These are phyloP conservation scores for Emydocephalus ijimae DNA, from an alignment of 2,113 vertebrate species.

Conservation along the genomic window DNA sequence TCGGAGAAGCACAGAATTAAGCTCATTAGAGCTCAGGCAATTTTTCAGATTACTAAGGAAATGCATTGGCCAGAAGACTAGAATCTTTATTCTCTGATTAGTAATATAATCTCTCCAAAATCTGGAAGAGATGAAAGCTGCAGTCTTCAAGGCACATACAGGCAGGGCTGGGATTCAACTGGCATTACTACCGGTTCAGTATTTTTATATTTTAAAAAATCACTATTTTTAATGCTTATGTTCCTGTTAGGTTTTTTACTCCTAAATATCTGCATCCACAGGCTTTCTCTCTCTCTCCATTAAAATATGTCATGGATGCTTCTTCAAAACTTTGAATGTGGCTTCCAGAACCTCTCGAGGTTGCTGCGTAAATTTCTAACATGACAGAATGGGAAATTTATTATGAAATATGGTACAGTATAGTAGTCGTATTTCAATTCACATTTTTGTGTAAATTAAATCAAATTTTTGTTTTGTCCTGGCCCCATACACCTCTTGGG, in stretches of 20 bases:
- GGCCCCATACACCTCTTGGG: neutral
- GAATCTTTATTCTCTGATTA: slow-evolving; percentile 19
- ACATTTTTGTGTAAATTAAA: neutral
- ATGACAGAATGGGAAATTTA: neutral
- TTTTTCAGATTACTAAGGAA: slow-evolving; percentile 55
- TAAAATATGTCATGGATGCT: neutral
- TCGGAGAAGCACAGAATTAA: slow-evolving; percentile 34
- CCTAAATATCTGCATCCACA: neutral
- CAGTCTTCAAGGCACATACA: neutral
- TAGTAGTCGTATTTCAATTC: neutral
- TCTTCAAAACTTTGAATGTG: neutral
- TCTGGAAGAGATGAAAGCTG: neutral
- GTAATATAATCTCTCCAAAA: neutral
- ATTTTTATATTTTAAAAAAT: neutral
- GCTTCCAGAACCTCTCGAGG: neutral
- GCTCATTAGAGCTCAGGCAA: slow-evolving; percentile 23
- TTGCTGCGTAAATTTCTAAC: neutral
- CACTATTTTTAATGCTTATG: neutral
- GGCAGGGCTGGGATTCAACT: too few species aligned
- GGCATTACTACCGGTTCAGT: too few species aligned
- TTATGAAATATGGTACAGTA: neutral
- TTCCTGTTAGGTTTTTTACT: neutral
- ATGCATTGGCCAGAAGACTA: slow-evolving; percentile 36
- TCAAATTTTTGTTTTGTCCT: neutral
- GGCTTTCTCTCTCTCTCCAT: neutral